These are phyloP conservation scores for Corythoichthys haematopterus DNA, from an alignment of 2,113 vertebrate species.

Conservation along the genomic window DNA sequence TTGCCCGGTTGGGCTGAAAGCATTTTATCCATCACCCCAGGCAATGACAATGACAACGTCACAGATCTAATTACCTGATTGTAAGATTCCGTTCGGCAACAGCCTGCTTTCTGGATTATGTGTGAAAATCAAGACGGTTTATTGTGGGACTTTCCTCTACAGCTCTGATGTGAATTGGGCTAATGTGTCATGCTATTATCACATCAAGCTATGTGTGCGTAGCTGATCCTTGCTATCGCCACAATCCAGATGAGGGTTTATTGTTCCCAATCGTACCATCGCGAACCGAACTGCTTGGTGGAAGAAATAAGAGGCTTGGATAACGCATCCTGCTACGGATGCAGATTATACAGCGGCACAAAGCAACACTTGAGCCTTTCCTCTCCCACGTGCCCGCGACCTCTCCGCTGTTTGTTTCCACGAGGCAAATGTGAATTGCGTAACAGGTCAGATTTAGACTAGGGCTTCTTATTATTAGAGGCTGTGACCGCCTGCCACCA, in stretches of 20 bases:
- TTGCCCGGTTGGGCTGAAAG: background rate
- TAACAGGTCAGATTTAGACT: slow-evolving; percentile 56
- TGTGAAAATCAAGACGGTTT: background rate
- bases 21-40: background rate
- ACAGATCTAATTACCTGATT: background rate
- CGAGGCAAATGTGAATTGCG: slow-evolving; percentile 43
- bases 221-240: slow-evolving; percentile 1
- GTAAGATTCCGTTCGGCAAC: background rate
- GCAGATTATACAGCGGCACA: slow-evolving; percentile 6
- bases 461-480: slow-evolving; percentile 58
- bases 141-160: background rate
- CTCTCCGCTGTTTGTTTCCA: slow-evolving; percentile 18
- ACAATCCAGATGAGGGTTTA: slow-evolving; percentile 5
- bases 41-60: background rate
- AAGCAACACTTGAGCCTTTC: slow-evolving; percentile 16
- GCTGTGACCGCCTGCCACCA: slow-evolving; percentile 45
- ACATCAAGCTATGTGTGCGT: background rate
- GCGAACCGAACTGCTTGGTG: background rate
- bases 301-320: slow-evolving; percentile 18
- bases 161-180: background rate
- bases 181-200: background rate
- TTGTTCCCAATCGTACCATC: slow-evolving; percentile 3
- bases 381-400: slow-evolving; percentile 20
- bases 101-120: background rate
- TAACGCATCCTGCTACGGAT: slow-evolving; percentile 12